Base-by-base conservation (phyloP, 1,140 invertebrate genomes). In the Zaprionus africanus region DNA sequence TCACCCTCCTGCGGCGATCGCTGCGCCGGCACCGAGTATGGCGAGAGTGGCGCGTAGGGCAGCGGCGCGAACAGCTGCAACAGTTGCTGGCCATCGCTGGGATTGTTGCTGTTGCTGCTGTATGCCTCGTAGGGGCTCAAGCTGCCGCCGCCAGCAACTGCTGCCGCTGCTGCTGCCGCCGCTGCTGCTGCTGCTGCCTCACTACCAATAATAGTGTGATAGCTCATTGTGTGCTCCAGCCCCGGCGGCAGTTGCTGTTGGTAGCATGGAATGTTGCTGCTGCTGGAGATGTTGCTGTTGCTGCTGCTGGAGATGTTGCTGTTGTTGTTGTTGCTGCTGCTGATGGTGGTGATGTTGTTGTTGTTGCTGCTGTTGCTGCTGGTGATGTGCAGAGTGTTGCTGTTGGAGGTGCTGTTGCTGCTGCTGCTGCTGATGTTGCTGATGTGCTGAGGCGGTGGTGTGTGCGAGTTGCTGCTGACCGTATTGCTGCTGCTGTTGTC, bases 191-290 rank as follows among this genome's bases (percentile, higher is more conserved):
- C 22, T 13, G n/a, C 46, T 28, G 65, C 51, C 11, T 63, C 67
- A 79, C 79, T 93, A 93, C 92, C 92, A 93, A 91, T 93, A 93
- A 86, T 93, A 93, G 91, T 93, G 92, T 85, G 92, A 93, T 92
- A 93, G 71, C 78, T 93, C 92, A 83, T 92, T 87, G 87, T 92
- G 91, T 81, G 90, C 75, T 91, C 91, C 91, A 86, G 85, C 81
- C 28, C 36, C 74, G 80, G 87, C 80, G 73, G 92, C 86, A 92
- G 91, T 75, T 80, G 91, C 79, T 92, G 92, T 79, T 92, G 92
- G 87, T 78, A 92, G 59, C 86, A 93, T 87, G 76, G 91, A 76
- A 83, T 81, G 79, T 56, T 82, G 69, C 22, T 92, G 85, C 75
- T 88, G 90, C 61, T 91, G 72, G 31, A 31, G 72, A 43, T 72